These are phyloP conservation scores for Elachura formosa DNA, from an alignment of 2,113 vertebrate species.

Conservation along the genomic window DNA sequence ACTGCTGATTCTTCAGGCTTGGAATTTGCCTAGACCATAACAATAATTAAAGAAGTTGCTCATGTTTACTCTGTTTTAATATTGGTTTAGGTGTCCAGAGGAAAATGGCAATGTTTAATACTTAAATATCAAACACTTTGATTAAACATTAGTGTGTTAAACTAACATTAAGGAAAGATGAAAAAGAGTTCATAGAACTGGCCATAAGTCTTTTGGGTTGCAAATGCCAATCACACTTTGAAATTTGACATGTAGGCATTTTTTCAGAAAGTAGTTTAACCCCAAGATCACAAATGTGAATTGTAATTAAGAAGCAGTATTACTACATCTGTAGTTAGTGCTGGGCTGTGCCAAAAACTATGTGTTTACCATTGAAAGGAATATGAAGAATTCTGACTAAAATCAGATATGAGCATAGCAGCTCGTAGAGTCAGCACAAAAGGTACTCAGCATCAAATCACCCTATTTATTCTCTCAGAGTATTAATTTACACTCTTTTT, in stretches of 20 bases:
- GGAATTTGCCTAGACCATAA: background rate
- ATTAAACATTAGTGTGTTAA: constrained; percentile 25
- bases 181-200: background rate
- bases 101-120: constrained; percentile 27
- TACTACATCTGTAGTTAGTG: background rate
- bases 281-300: background rate
- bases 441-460: background rate
- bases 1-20: background rate
- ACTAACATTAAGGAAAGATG: background rate
- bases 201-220: background rate
- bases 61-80: background rate
- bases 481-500: background rate
- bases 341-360: background rate
- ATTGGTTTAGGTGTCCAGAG: constrained; percentile 7
- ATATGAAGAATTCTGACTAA: background rate
- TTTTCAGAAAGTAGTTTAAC: background rate
- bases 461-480: background rate
- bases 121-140: constrained; percentile 33
- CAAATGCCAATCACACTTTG: background rate
- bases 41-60: background rate
- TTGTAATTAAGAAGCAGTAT: background rate
- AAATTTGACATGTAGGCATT: background rate
- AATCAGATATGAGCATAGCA: background rate
- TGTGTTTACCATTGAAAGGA: background rate
- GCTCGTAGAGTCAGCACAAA: background rate